These are phyloP conservation scores for Temnothorax nylanderi DNA, from an alignment of 1,140 invertebrate genomes.

Conservation along the genomic window DNA sequence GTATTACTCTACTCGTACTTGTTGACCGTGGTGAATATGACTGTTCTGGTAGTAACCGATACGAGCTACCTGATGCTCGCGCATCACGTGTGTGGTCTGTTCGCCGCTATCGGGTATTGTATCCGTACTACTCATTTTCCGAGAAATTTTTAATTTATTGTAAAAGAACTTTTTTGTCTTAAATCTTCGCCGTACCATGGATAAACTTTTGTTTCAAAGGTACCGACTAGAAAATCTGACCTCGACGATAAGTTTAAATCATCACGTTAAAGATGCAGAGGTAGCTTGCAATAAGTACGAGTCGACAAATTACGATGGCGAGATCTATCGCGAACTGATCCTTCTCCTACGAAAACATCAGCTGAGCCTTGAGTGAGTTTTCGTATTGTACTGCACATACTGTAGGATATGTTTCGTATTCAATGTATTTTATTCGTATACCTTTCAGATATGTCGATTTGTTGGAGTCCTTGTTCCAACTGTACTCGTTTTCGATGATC, in stretches of 20 bases:
- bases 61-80: not conserved
- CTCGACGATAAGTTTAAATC: not conserved
- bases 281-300: not conserved
- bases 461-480: not conserved
- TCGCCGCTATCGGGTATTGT: constrained; percentile 20
- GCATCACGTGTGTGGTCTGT: constrained; percentile 1
- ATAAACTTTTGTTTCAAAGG: constrained; percentile 4
- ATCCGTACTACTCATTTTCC: not conserved
- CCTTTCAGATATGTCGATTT: constrained; percentile 21
- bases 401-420: not conserved
- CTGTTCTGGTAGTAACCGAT: not conserved
- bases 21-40: not conserved
- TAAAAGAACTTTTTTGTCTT: not conserved
- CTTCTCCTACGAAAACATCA: constrained; percentile 6
- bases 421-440: not conserved
- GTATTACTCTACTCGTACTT: not conserved
- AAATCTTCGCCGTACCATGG: not conserved
- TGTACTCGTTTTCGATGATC: not conserved
- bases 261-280: not conserved
- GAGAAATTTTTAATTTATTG: not conserved
- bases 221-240: constrained; percentile 4
- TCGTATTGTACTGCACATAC: not conserved
- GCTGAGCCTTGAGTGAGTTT: constrained; percentile 1
- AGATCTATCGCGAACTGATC: not conserved
- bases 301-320: not conserved